phyloP scores from a whole-genome alignment of 1,140 invertebrate species.

The Asobara japonica region DNA sequence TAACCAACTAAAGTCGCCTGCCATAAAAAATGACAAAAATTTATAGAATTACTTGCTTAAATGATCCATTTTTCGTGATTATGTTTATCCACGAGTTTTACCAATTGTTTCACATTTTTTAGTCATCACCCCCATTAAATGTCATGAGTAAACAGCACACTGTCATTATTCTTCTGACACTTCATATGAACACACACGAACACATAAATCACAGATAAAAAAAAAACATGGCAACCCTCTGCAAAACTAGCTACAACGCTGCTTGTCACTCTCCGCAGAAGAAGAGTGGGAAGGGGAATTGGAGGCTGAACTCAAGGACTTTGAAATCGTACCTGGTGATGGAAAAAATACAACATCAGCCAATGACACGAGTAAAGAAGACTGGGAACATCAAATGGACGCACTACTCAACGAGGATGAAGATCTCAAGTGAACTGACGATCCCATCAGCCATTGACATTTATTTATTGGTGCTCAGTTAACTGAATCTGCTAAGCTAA shows the following conservation, averaged over 20 bases:
- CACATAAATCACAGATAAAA: conserved; percentile 34
- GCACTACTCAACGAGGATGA: conserved; percentile 69
- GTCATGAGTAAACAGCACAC: conserved; percentile 32
- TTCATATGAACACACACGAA: conserved; percentile 35
- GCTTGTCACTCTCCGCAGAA: conserved; percentile 71
- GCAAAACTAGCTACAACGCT: conserved; percentile 60
- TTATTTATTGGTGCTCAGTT: background rate
- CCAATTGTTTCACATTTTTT: background rate
- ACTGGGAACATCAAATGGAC: conserved; percentile 70
- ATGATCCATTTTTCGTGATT: conserved; percentile 14
- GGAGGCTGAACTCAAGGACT: conserved; percentile 91
- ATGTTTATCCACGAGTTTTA: conserved; percentile 13
- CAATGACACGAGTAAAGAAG: conserved; percentile 56
- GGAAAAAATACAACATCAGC: conserved; percentile 37
- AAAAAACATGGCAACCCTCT: conserved; percentile 45
- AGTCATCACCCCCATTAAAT: conserved; percentile 13
- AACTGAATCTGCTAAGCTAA: background rate
- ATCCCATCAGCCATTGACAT: background rate
- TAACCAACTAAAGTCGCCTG: background rate
- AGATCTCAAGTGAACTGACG: conserved; percentile 58
- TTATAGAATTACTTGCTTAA: background rate
- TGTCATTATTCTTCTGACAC: background rate
- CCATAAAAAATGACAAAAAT: background rate
- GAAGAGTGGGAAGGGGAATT: conserved; percentile 94
- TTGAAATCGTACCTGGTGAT: conserved; percentile 78